A percentile compares a stretch with the other conserved stretches of the same genome.
Conservation (phyloP, 2,888 invertebrate species). For the Anarsia innoxiella region DNA sequence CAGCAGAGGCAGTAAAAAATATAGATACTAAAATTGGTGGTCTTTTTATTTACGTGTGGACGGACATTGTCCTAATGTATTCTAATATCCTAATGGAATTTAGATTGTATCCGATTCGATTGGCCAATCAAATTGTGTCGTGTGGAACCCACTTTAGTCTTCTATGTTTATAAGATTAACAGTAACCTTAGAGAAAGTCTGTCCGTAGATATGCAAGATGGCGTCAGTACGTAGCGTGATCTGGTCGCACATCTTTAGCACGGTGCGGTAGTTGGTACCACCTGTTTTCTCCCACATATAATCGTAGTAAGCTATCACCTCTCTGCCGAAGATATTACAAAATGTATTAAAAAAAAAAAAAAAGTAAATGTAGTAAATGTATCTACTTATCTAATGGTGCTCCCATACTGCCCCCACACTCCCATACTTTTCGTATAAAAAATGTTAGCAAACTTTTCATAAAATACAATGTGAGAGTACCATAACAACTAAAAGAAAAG, state of each 20-base stretch:
- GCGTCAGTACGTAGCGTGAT: constrained; percentile 55
- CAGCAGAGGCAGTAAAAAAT: no score
- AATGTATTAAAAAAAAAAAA: no score
- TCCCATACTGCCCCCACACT: no score
- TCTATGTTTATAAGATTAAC: neutral
- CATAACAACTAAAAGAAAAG: no score
- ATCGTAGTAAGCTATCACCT: constrained; percentile 43
- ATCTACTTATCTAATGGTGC: no score
- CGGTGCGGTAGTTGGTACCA: constrained; percentile 45
- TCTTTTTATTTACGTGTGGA: neutral
- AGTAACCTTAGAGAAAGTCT: constrained; percentile 46
- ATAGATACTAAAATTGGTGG: no score
- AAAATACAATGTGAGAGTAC: no score
- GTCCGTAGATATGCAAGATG: constrained; percentile 52
- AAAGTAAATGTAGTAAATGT: no score
- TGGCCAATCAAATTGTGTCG: no score
- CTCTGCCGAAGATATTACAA: no score
- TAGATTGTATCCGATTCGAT: neutral
- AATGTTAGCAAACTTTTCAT: no score
- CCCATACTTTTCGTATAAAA: no score
- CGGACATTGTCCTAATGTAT: neutral
- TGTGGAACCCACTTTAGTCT: neutral
- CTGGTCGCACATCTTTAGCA: constrained; percentile 55
- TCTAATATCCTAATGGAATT: neutral
- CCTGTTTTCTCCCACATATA: constrained; percentile 57